A percentile compares a stretch with the other conserved stretches of the same genome.
Conservation (phyloP, 2,113 vertebrate genomes). For the Notarius quadriscutis region DNA sequence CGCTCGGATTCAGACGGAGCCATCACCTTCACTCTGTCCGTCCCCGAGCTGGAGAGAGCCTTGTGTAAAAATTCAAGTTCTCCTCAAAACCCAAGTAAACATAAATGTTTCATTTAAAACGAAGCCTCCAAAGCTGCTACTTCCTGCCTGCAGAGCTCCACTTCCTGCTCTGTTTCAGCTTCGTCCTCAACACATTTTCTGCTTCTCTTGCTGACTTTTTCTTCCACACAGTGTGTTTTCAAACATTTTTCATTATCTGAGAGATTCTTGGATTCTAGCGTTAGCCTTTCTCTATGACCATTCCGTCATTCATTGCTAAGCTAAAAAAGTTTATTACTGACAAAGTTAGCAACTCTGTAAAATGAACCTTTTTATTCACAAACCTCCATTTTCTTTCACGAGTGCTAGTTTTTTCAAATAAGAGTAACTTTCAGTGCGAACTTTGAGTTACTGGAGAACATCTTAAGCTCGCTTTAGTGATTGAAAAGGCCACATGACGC, state of each 20-base stretch:
- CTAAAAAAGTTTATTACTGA: not conserved
- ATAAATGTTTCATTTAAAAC: not conserved
- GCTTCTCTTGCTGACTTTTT: not conserved
- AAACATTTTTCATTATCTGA: not conserved
- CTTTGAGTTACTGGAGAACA: no score
- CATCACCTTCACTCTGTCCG: slow-evolving; percentile 78
- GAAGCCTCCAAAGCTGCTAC: not conserved
- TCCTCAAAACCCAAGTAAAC: slow-evolving; percentile 77
- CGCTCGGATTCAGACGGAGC: slow-evolving; percentile 72
- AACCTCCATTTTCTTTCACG: not conserved
- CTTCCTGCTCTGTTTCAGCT: slow-evolving; percentile 27
- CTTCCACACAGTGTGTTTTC: not conserved
- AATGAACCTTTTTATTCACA: not conserved
- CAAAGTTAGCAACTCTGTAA: not conserved
- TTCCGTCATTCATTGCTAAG: not conserved
- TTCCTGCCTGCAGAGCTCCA: slow-evolving; percentile 41
- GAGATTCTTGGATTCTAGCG: not conserved
- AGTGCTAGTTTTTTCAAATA: not conserved
- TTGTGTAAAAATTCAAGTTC: slow-evolving; percentile 76
- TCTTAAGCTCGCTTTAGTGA: no score
- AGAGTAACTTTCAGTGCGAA: not conserved
- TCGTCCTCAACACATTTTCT: not conserved
- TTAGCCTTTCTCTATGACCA: not conserved
- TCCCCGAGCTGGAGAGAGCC: slow-evolving; percentile 77
- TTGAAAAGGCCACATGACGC: not conserved